Percentiles rank a stretch among this genome's conserved stretches.
Conservation (phyloP, 2,888 invertebrate genomes). For the Phyllotreta cruciferae region DNA sequence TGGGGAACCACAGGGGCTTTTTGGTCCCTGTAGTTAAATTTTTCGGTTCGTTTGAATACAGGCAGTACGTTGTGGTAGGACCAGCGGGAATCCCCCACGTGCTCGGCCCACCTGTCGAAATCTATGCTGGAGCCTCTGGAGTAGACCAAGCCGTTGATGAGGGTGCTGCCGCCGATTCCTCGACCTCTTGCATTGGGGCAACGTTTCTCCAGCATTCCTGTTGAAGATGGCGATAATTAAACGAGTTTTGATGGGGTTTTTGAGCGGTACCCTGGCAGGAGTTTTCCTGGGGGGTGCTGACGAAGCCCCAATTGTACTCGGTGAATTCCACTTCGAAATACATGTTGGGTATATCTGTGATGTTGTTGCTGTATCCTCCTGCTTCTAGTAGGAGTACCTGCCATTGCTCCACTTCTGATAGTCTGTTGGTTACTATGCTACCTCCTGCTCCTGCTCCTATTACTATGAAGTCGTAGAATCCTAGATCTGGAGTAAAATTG, state of each 20-base stretch:
- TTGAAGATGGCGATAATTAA: background rate
- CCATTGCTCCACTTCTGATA: constrained; percentile 38
- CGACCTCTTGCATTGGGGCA: constrained; percentile 61
- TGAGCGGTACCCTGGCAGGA: constrained; percentile 61
- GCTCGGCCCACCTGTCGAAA: constrained; percentile 61
- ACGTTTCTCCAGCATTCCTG: constrained; percentile 37
- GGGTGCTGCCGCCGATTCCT: constrained; percentile 62
- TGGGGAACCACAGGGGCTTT: constrained; percentile 22
- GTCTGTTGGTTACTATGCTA: constrained; percentile 37
- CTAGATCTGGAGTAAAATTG: constrained; percentile 33
- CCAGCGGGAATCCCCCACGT: constrained; percentile 55
- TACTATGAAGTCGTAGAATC: constrained; percentile 40
- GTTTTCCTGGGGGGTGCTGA: constrained; percentile 69
- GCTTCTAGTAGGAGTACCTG: constrained; percentile 41
- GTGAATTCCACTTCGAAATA: constrained; percentile 68
- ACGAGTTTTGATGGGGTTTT: background rate
- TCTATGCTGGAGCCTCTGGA: constrained; percentile 60
- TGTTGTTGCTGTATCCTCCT: constrained; percentile 37
- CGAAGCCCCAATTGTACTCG: constrained; percentile 76
- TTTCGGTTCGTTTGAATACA: constrained; percentile 49
- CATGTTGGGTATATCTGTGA: constrained; percentile 66
- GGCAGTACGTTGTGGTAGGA: constrained; percentile 66
- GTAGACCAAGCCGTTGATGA: constrained; percentile 63
- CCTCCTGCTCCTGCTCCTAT: constrained; percentile 42
- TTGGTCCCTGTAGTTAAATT: constrained; percentile 27